phyloP scores from a whole-genome alignment of 1,140 invertebrate genomes.

The Grapholita molesta region DNA sequence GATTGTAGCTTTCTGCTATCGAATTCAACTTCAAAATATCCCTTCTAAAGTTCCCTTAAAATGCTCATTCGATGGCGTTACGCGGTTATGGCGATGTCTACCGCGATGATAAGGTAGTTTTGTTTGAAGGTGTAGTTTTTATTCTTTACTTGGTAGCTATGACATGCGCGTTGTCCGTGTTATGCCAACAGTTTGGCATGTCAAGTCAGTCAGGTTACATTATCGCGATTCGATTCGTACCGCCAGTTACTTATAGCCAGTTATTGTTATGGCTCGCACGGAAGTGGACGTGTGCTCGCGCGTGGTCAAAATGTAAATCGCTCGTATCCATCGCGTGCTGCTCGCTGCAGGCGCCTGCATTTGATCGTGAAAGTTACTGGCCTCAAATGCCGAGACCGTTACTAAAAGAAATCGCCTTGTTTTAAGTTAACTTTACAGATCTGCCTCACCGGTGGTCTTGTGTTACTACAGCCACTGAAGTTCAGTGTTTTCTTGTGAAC shows the following conservation, averaged over 20 bases:
- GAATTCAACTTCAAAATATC: no score
- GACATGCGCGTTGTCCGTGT: conserved; percentile 1
- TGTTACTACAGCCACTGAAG: background rate
- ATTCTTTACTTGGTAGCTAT: background rate
- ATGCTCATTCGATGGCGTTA: no score
- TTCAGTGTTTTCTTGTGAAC: background rate
- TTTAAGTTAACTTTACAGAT: conserved; percentile 15
- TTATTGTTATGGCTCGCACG: conserved; percentile 46
- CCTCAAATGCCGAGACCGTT: conserved; percentile 67
- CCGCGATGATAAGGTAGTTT: background rate
- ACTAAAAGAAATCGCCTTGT: conserved; percentile 60
- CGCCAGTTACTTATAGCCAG: conserved; percentile 27
- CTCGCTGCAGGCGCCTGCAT: conserved; percentile 51
- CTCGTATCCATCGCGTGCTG: conserved; percentile 38
- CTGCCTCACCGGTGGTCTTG: background rate
- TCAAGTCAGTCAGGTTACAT: conserved; percentile 22
- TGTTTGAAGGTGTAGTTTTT: background rate
- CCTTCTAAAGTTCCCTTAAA: no score
- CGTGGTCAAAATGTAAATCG: conserved; percentile 22
- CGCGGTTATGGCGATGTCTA: no score
- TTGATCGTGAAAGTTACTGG: conserved; percentile 74
- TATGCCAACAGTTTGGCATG: conserved; percentile 18
- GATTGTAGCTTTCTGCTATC: no score
- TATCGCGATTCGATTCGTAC: conserved; percentile 15
- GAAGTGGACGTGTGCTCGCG: conserved; percentile 44